Base-by-base conservation (phyloP, 1,140 invertebrate genomes). In the Heliothis subflexa region DNA sequence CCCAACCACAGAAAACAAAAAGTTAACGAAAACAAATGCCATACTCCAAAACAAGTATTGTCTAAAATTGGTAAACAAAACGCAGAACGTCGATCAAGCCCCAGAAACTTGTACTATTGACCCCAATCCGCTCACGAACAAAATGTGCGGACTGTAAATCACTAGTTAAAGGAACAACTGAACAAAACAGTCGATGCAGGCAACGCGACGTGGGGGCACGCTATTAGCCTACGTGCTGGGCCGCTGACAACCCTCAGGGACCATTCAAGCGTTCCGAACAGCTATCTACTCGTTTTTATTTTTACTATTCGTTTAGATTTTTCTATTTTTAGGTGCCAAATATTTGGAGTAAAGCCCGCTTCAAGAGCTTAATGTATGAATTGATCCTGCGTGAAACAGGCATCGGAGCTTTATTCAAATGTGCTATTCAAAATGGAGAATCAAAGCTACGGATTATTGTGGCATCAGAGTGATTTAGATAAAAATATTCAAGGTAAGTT, bases 71-170 rank as follows among this genome's bases (percentile, higher is more conserved):
- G 33, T 40, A 40, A 33, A 25, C 28, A 18, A 59, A 55, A 73
- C 54, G 33, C 14, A 59, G 59, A 73, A 33, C 71, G 71, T 59
- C 71, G 71, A 59, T 73, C 71, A 73, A 73, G 14, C 54, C 33
- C 14, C 52, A 72, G 52, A 33, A 73, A 47, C 71, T 59, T 62
- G 14, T 45, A 14, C 61, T 7, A 16, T 62, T 62, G 61, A 62
- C 61, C 61, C 61, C 61, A 33, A 47, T 7, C 62, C 33, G 33
- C 64, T 64, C 82, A 81, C 80, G 79, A 50, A 57, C 71, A 78
- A 78, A 83, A 81, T 79, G 81, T 81, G 55, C 74, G 28, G 47
- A 25, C 78, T 16, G 80, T 82, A 84, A 84, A 84, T 84, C 80
- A 82, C 78, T 47, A 14, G 73, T 40, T 47, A 33, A 12, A 16